These are phyloP conservation scores for Notiomystis cincta DNA, from an alignment of 2,113 vertebrate genomes.

Conservation along the genomic window DNA sequence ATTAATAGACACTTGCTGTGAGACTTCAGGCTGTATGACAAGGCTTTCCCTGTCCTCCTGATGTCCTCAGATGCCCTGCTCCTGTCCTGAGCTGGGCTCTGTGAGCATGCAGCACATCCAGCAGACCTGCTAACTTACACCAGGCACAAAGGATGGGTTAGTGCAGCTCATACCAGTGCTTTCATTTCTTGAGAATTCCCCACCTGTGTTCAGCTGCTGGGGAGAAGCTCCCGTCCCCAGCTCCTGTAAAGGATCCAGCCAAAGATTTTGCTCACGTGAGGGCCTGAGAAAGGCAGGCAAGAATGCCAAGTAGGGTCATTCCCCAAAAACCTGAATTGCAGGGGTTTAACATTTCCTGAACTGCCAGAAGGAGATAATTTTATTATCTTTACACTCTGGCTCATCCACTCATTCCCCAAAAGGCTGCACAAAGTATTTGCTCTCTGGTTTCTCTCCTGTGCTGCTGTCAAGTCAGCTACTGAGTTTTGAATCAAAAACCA, in stretches of 20 bases:
- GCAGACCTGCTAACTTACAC: neutral
- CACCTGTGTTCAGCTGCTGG: neutral
- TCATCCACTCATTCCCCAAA: neutral
- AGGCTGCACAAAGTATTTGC: neutral
- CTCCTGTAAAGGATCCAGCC: neutral
- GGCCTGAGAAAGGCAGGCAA: neutral
- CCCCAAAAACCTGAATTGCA: neutral
- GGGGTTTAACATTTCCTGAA: neutral
- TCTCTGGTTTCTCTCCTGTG: neutral
- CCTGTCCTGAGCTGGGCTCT: neutral
- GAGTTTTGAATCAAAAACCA: neutral
- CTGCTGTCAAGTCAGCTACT: neutral
- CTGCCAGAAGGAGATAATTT: neutral
- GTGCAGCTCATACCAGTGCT: neutral
- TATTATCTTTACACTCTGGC: neutral
- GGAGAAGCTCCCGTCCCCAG: neutral
- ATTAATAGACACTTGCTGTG: conserved; percentile 46
- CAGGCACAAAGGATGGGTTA: neutral
- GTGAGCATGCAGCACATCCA: neutral
- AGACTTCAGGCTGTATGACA: conserved; percentile 12
- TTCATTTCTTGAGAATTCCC: neutral
- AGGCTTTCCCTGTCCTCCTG: conserved; percentile 6
- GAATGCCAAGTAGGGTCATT: neutral
- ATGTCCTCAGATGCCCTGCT: conserved; percentile 5
- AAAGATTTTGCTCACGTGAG: neutral